These are phyloP conservation scores for Philypnodon macrostomus DNA, from an alignment of 2,797 vertebrate species.

Conservation along the genomic window DNA sequence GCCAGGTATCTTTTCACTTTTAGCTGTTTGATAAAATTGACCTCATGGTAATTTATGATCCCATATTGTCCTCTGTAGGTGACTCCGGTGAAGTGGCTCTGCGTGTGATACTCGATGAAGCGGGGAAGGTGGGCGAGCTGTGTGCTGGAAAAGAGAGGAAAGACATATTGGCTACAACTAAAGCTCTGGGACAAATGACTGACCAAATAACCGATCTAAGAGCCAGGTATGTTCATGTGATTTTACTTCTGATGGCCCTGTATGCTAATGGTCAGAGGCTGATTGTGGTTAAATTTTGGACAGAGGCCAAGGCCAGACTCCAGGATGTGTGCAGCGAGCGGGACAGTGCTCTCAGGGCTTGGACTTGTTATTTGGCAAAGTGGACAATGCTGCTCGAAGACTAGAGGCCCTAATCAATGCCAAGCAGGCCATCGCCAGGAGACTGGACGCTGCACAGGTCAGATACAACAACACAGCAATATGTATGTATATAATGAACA, in stretches of 20 bases:
- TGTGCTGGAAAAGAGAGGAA: conserved; percentile 94
- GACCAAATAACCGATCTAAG: conserved; percentile 92
- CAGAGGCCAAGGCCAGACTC: conserved; percentile 69
- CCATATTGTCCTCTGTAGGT: conserved; percentile 68
- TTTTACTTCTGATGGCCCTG: not conserved
- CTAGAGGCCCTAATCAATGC: conserved; percentile 94
- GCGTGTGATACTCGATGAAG: conserved; percentile 92
- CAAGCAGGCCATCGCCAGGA: conserved; percentile 94
- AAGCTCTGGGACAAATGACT: conserved; percentile 91
- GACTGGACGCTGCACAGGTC: conserved; percentile 95
- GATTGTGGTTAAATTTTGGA: conserved; percentile 21
- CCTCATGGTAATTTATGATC: not conserved
- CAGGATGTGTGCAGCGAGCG: conserved; percentile 81
- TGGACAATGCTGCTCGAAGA: conserved; percentile 90
- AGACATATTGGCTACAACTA: conserved; percentile 90
- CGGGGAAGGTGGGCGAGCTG: conserved; percentile 94
- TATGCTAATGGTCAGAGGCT: conserved; percentile 13
- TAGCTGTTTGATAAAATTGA: conserved; percentile 1
- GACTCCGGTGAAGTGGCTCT: conserved; percentile 91
- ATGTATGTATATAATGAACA: too few relatives aligned
- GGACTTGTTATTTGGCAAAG: conserved; percentile 92
- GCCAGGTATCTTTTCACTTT: conserved; percentile 79
- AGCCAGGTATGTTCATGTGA: conserved; percentile 75
- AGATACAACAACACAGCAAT: conserved; percentile 30
- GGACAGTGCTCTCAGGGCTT: conserved; percentile 92